Conservation (phyloP, 2,797 vertebrate species). For the Epinephelus awoara region DNA sequence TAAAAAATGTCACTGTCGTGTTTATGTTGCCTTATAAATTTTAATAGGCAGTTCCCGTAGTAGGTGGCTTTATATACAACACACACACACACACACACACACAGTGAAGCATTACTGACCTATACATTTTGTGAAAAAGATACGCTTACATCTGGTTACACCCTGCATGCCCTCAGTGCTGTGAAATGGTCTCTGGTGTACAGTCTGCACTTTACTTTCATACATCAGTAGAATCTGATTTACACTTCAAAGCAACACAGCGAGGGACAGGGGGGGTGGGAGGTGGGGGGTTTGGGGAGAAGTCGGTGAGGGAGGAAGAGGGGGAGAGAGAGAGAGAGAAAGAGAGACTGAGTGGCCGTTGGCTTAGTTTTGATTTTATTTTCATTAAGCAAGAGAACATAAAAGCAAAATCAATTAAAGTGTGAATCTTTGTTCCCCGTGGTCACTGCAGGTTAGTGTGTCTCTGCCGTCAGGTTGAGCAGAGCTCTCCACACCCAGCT, state of each 20-base stretch:
- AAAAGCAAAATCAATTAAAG: slow-evolving; percentile 80
- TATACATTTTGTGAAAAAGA: slow-evolving; percentile 52
- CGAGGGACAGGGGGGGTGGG: slow-evolving; percentile 23
- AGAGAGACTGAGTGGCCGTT: slow-evolving; percentile 48
- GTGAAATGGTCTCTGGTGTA: slow-evolving; percentile 74
- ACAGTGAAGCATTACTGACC: slow-evolving; percentile 53
- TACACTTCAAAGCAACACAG: slow-evolving; percentile 82
- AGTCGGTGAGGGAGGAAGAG: slow-evolving; percentile 8
- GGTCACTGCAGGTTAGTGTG: slow-evolving; percentile 66
- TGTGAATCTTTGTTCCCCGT: slow-evolving; percentile 62
- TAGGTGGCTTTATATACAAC: slow-evolving; percentile 1
- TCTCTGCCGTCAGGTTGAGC: slow-evolving; percentile 41
- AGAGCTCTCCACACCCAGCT: slow-evolving; percentile 51
- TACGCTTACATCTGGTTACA: slow-evolving; percentile 63
- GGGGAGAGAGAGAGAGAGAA: slow-evolving; percentile 11
- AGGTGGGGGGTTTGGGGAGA: slow-evolving; percentile 5
- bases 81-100: background rate
- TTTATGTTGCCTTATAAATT: slow-evolving; percentile 33
- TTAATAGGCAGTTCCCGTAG: slow-evolving; percentile 9
- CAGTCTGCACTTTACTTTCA: slow-evolving; percentile 75
- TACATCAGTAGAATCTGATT: slow-evolving; percentile 83
- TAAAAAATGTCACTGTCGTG: background rate
- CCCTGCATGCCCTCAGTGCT: slow-evolving; percentile 64
- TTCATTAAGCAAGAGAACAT: slow-evolving; percentile 79
- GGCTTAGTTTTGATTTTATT: slow-evolving; percentile 78